Percentiles rank a stretch among this genome's conserved stretches.
phyloP scores from a whole-genome alignment of 1,140 invertebrate genomes.

The Drosophila erecta region DNA sequence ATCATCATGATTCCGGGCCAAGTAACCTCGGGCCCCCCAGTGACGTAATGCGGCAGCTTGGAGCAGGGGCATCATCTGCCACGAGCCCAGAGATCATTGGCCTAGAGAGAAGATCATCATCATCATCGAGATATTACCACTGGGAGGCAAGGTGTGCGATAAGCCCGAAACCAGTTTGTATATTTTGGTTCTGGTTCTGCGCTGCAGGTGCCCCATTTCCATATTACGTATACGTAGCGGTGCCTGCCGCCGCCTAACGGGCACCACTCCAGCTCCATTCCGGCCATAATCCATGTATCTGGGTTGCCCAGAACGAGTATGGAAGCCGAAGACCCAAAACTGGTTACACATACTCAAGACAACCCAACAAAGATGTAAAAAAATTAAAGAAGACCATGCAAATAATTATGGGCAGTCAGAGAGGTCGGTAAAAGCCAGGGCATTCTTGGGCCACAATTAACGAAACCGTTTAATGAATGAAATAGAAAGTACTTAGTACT shows the following conservation, averaged over 20 bases:
- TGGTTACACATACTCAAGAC: conserved; percentile 26
- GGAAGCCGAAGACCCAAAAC: conserved; percentile 32
- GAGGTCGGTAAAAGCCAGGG: conserved; percentile 44
- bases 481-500: conserved; percentile 71
- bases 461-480: conserved; percentile 68
- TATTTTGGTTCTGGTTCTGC: conserved; percentile 46
- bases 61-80: conserved; percentile 10
- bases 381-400: conserved; percentile 30
- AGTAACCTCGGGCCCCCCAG: conserved; percentile 58
- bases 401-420: conserved; percentile 29
- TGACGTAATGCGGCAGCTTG: conserved; percentile 62
- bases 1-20: conserved; percentile 35
- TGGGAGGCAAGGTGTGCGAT: conserved; percentile 23
- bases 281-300: conserved; percentile 66
- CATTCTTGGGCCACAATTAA: conserved; percentile 53
- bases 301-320: conserved; percentile 57
- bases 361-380: neutral
- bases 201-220: conserved; percentile 58
- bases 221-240: conserved; percentile 70
- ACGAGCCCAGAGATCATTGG: conserved; percentile 64
- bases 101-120: conserved; percentile 59
- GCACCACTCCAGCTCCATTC: conserved; percentile 29
- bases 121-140: conserved; percentile 28
- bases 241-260: conserved; percentile 30
- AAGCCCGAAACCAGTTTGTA: conserved; percentile 41